Percentiles rank a stretch among this genome's conserved stretches.
phyloP scores from a whole-genome alignment of 2,888 invertebrate species.

The Idaea straminata region DNA sequence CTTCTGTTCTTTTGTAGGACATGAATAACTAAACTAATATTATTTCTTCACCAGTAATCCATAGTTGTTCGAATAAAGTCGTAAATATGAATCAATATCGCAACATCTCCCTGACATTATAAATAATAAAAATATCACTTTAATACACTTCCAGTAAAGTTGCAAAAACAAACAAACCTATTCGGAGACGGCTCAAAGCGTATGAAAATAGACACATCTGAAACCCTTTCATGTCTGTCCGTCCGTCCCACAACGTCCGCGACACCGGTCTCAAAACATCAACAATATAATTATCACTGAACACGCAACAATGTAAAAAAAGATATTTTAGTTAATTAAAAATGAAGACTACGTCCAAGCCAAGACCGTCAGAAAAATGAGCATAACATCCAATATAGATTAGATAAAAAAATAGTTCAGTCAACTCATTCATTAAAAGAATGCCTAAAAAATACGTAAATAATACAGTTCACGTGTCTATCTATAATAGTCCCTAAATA shows the following conservation, averaged over 20 bases:
- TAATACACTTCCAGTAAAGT: constrained; percentile 45
- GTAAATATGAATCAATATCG: background rate
- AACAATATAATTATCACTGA: constrained; percentile 30
- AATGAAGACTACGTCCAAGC: constrained; percentile 20
- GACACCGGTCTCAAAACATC: constrained; percentile 40
- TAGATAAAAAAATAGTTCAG: background rate
- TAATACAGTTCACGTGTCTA: too few species aligned
- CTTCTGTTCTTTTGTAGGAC: background rate
- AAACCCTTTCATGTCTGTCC: constrained; percentile 72
- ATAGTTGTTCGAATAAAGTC: background rate
- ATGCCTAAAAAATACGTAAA: too few species aligned
- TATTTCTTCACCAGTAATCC: background rate
- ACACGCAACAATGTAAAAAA: background rate
- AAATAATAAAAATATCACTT: constrained; percentile 13
- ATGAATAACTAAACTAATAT: constrained; percentile 21
- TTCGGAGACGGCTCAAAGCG: constrained; percentile 62
- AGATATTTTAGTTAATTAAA: constrained; percentile 36
- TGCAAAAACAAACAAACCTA: constrained; percentile 73
- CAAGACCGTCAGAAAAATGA: background rate
- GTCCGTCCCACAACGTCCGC: constrained; percentile 46
- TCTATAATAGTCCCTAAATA: too few species aligned
- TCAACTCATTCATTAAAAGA: too few species aligned
- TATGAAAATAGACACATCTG: constrained; percentile 72
- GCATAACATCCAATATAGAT: background rate
- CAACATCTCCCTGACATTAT: background rate